Base-by-base conservation (phyloP, 2,888 invertebrate species). In the Graphium colonna region DNA sequence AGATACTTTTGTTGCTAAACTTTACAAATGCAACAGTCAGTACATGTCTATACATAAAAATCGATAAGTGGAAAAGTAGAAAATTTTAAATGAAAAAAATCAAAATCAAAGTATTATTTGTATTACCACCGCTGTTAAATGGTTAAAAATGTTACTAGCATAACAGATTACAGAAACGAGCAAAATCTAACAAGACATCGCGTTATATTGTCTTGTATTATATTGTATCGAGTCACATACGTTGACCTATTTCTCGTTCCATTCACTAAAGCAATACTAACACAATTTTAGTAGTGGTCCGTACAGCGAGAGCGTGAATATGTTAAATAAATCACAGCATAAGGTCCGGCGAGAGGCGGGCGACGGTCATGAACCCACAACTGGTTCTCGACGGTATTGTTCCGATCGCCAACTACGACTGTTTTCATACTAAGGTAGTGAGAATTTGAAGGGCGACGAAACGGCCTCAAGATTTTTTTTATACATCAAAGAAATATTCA, bases 281-380 rank as follows among this genome's bases (percentile, higher is more conserved):
- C 33, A 43, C 33, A 26, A 18, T 50, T 51, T 57, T 71, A 69
- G 69, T 73, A 69, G 60, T 64, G 62, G 63, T 67, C 63, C 70
- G 72, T 56, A 56, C 57, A 53, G 57, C 41, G 46, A 57, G 51
- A 57, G 55, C 46, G 56, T 58, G 44, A 58, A 52, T 55, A 59
- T 53, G 48, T 52, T 43, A 55, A 60, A 77, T 79, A 83, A 85
- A 84, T 82, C 80, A 79, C 78, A 73, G 69, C 68, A 64, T 60
- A 61, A 69, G 71, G 66, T 73, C 71, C 51, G 57, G 58, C 71
- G 74, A 69, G 50, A 42, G 73, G 69, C 77, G 75, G 77, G 69
- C 66, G 64, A 65, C 81, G 83, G 80, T 82, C 82, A 80, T 86
- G 83, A 76, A 84, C 83, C 82, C 76, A 86, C 79, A 85, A 87